Percentiles rank a stretch among this genome's conserved stretches.
These are phyloP conservation scores for Leistus spinibarbis DNA, from an alignment of 2,888 invertebrate species.

Conservation along the genomic window DNA sequence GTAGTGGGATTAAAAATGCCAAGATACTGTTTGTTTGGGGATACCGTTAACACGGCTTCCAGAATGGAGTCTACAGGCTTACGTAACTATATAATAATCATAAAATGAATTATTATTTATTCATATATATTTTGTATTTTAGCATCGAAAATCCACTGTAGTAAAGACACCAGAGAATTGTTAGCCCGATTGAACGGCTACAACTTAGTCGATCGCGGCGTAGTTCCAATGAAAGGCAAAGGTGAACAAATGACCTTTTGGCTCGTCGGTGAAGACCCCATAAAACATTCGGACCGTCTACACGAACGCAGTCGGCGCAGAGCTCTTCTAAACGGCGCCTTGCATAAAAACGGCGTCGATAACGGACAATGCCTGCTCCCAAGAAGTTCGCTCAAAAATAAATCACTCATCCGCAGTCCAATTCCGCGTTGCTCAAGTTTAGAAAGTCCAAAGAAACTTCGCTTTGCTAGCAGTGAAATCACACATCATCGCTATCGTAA, in stretches of 20 bases:
- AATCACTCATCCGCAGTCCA: constrained; percentile 59
- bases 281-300: constrained; percentile 58
- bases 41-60: constrained; percentile 90
- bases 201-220: constrained; percentile 74
- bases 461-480: constrained; percentile 76
- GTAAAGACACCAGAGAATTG: constrained; percentile 71
- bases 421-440: constrained; percentile 75
- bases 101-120: not conserved
- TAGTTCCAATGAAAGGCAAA: constrained; percentile 83
- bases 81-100: constrained; percentile 63
- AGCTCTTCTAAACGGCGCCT: constrained; percentile 50
- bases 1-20: constrained; percentile 95
- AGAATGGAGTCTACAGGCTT: constrained; percentile 85
- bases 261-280: constrained; percentile 76
- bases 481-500: constrained; percentile 57
- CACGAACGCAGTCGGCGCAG: constrained; percentile 60
- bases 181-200: constrained; percentile 78
- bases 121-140: too few species aligned
- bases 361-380: constrained; percentile 53
- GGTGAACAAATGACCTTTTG: constrained; percentile 84
- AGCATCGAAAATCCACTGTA: constrained; percentile 85
- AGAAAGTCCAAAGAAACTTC: constrained; percentile 81
- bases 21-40: constrained; percentile 89
- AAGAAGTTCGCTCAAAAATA: constrained; percentile 74
- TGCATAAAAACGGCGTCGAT: constrained; percentile 48